A percentile compares a stretch with the other conserved stretches of the same genome.
These are phyloP conservation scores for Drosophila parvula DNA, from an alignment of 1,140 invertebrate species.

Conservation along the genomic window DNA sequence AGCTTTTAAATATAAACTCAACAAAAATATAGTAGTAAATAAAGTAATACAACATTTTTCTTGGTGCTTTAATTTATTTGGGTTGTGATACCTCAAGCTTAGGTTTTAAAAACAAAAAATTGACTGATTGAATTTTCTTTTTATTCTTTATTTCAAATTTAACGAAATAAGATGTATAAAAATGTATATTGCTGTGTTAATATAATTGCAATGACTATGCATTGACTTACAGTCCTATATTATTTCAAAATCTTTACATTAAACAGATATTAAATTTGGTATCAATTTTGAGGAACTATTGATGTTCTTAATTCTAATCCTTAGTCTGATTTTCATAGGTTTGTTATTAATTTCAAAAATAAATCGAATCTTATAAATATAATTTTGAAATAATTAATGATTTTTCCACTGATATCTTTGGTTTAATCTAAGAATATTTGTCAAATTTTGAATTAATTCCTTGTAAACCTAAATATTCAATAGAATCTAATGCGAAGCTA, in stretches of 20 bases:
- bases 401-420: conserved; percentile 2
- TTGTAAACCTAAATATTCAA: not conserved
- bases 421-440: not conserved
- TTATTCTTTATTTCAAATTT: too few relatives aligned
- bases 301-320: not conserved
- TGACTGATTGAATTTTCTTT: too few relatives aligned
- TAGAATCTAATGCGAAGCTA: not conserved
- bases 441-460: not conserved
- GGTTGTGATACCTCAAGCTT: too few relatives aligned
- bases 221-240: not conserved
- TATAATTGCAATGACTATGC: not conserved
- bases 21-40: too few relatives aligned
- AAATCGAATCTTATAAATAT: not conserved
- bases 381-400: too few relatives aligned
- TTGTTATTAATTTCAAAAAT: not conserved
- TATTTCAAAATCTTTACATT: not conserved
- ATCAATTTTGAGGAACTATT: conserved; percentile 7
- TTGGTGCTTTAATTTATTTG: too few relatives aligned
- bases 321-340: not conserved
- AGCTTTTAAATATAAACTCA: too few relatives aligned
- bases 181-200: not conserved
- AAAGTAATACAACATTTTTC: too few relatives aligned
- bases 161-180: too few relatives aligned
- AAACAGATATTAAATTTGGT: not conserved
- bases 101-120: too few relatives aligned